phyloP scores from a whole-genome alignment of 2,113 vertebrate genomes.

The Puntigrus tetrazona region DNA sequence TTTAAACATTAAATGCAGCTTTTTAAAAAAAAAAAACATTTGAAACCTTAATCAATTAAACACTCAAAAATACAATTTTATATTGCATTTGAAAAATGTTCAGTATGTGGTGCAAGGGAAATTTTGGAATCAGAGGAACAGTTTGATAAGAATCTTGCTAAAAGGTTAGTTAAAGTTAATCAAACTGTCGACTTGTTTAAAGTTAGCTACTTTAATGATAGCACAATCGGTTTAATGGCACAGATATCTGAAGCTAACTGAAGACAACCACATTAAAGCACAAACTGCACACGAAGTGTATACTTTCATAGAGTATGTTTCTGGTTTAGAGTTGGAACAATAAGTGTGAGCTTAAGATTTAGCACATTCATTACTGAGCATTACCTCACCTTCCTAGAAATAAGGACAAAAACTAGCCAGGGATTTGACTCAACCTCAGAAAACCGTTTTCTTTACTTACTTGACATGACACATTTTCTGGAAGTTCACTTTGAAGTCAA shows the following conservation, averaged over 20 bases:
- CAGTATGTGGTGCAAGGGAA: neutral
- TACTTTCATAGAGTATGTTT: neutral
- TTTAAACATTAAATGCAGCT: neutral
- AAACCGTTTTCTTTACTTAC: neutral
- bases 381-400: neutral
- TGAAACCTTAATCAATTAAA: too few relatives aligned
- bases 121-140: neutral
- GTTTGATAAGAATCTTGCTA: neutral
- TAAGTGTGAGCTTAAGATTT: neutral
- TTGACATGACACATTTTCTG: conserved; percentile 22
- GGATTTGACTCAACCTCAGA: conserved; percentile 6
- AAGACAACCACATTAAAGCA: neutral
- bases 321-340: neutral
- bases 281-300: neutral
- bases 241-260: neutral
- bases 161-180: neutral
- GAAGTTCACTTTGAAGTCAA: neutral
- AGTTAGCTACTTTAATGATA: neutral
- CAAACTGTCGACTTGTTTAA: neutral
- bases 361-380: neutral
- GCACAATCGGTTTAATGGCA: neutral
- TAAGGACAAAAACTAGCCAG: neutral
- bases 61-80: neutral
- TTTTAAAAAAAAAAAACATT: neutral
- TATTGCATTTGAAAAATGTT: neutral